phyloP scores from a whole-genome alignment of 2,113 vertebrate genomes.

The Platysteira castanea region DNA sequence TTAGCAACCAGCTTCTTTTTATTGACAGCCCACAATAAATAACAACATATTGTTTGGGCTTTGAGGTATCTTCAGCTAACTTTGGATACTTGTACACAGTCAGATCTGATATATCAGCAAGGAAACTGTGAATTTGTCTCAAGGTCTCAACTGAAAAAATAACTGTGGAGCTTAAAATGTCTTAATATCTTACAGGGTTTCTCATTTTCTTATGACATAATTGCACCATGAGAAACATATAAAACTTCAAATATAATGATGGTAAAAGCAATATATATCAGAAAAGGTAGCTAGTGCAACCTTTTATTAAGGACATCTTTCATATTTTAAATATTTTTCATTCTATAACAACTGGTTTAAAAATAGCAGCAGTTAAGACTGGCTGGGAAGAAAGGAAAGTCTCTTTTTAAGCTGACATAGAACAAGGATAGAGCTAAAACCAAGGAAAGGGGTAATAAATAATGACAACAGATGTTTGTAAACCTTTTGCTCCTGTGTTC shows the following conservation, averaged over 20 bases:
- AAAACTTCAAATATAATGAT: conserved; percentile 28
- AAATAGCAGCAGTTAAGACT: conserved; percentile 47
- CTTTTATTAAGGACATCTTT: conserved; percentile 50
- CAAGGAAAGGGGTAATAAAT: conserved; percentile 72
- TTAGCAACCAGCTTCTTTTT: conserved; percentile 71
- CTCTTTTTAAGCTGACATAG: conserved; percentile 55
- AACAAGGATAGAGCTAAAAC: conserved; percentile 64
- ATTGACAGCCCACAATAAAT: conserved; percentile 50
- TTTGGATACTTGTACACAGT: not conserved
- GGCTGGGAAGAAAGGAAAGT: conserved; percentile 44
- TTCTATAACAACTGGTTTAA: conserved; percentile 4
- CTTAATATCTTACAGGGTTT: conserved; percentile 25
- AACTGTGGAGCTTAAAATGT: not conserved
- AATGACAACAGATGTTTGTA: conserved; percentile 83
- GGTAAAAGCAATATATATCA: conserved; percentile 4
- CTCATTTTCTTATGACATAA: conserved; percentile 32
- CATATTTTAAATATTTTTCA: conserved; percentile 42
- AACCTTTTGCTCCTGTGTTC: conserved; percentile 75
- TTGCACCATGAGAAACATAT: not conserved
- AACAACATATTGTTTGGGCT: conserved; percentile 42
- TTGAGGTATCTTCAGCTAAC: not conserved
- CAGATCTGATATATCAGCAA: not conserved
- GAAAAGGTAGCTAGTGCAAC: conserved; percentile 39
- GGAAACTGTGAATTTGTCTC: not conserved
- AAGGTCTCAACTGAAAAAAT: not conserved